Base-by-base conservation (phyloP, 2,797 vertebrate species). In the Enteromius radiatus region DNA sequence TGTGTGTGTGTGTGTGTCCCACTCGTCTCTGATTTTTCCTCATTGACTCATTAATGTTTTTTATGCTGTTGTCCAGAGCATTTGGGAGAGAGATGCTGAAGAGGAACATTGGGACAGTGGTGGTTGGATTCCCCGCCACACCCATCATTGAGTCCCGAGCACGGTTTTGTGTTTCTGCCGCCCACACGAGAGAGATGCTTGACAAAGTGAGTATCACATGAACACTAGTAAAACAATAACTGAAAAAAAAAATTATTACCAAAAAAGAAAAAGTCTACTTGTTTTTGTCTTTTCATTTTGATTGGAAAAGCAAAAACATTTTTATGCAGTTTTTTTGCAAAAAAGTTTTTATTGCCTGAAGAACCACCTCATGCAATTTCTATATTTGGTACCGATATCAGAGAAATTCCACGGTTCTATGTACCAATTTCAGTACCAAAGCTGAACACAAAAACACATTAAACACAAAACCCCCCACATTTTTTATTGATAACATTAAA, bases 101-200 rank as follows among this genome's bases (percentile, higher is more conserved):
- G 93, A 95, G 97, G 83, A 97, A 98, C 89, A 94, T 99, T 0
- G 98, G 97, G 17, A 98, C 97, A 0, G 97, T 99, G 88, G 98
- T 97, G 23, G 98, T 99, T 33, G 98, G 98, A 61, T 99, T 99
- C 89, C 98, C 98, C 15, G 98, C 98, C 19, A 99, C 98, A 1
- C 97, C 98, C 10, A 99, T 99, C 90, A 97, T 98, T 0, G 97
- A 99, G 90, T 99, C 98, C 21, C 94, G 98, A 91, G 98, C 98
- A 8, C 96, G 98, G 31, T 98, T 99, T 93, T 99, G 98, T 74
- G 86, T 99, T 67, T 99, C 98, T 3, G 97, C 98, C 21, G 94
- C 96, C 81, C 98, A 99, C 87, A 98, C 96, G 92, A 96, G 92
- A 94, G 96, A 98, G 86, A 97, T 97, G 92, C 96, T 99, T 0